Evolutionary conservation across 1,140 invertebrate genomes (phyloP).

Genomic region (Antheraea pernyi): DNA sequence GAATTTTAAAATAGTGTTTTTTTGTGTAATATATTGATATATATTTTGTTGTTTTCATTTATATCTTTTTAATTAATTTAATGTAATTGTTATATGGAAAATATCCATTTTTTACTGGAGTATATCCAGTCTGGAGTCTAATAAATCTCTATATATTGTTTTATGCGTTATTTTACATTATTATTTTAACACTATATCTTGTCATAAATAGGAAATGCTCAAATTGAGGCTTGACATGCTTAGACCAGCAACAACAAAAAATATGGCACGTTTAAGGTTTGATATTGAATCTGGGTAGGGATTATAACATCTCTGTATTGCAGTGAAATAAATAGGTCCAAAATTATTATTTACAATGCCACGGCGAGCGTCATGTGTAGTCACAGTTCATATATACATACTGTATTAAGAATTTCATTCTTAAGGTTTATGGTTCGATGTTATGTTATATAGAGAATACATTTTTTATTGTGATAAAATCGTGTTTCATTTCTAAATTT

Average conservation of each 20-base stretch:
- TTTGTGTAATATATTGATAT: too few species aligned
- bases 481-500: conserved; percentile 29
- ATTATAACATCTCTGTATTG: too few species aligned
- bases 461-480: conserved; percentile 73
- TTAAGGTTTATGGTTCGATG: conserved; percentile 63
- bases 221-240: background rate
- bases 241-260: background rate
- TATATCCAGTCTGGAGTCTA: too few species aligned
- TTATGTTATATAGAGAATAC: conserved; percentile 75
- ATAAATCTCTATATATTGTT: background rate
- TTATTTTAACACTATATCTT: background rate
- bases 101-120: too few species aligned
- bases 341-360: background rate
- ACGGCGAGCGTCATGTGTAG: conserved; percentile 38
- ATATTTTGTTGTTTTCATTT: too few species aligned
- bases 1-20: too few species aligned
- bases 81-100: too few species aligned
- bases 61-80: too few species aligned
- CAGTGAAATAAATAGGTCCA: too few species aligned
- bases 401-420: conserved; percentile 56
- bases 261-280: too few species aligned
- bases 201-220: background rate
- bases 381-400: conserved; percentile 40
- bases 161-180: background rate
- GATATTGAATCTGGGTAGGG: too few species aligned